Evolutionary conservation across 1,140 invertebrate species (phyloP), one percentile per base, ranked within the genome.

Genomic region (Aethina tumida): DNA sequence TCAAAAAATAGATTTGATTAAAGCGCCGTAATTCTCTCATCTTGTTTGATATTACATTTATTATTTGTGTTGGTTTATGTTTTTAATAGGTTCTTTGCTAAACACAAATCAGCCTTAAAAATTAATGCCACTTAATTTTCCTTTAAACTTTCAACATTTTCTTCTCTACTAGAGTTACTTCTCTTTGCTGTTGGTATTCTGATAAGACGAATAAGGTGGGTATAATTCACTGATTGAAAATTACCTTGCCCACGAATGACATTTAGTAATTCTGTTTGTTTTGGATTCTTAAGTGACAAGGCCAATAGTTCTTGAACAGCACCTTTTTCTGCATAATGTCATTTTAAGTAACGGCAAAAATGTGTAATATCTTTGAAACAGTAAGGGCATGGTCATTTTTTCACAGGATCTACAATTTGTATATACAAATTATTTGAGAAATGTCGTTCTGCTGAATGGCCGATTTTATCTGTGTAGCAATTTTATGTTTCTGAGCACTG

Each of bases 1-100:
- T 50, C 50, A 43, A 43, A 52, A 18, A 41, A 25, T 27, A n/a
- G n/a, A n/a, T 44, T 27, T 18, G 47, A 47, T 36, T 50, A 6
- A 52, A 38, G 17, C 50, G 24, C 7, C 35, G 43, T 18, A 50
- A 17, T 38, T 50, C 48, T 25, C 50, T 30, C 19, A 50, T 39
- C 39, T 45, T 52, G 26, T 52, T 52, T 9, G 47, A 50, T 5
- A 47, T 28, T 3, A 30, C 39, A 13, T 35, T 40, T 26, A 15
- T 29, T 14, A 50, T 41, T 28, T 50, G 50, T 4, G 12, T 12
- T 17, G 47, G 10, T 41, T 52, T 52, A 34, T 52, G 47, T 28
- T 48, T 52, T 35, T 17, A 52, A 18, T 15, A 29, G 40, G 38
- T 27, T 38, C 41, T 49, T 41, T 4, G 21, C 47, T 39, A 52